A percentile compares a stretch with the other conserved stretches of the same genome.
phyloP scores from a whole-genome alignment of 2,797 vertebrate genomes.

The Sebastes miniatus region DNA sequence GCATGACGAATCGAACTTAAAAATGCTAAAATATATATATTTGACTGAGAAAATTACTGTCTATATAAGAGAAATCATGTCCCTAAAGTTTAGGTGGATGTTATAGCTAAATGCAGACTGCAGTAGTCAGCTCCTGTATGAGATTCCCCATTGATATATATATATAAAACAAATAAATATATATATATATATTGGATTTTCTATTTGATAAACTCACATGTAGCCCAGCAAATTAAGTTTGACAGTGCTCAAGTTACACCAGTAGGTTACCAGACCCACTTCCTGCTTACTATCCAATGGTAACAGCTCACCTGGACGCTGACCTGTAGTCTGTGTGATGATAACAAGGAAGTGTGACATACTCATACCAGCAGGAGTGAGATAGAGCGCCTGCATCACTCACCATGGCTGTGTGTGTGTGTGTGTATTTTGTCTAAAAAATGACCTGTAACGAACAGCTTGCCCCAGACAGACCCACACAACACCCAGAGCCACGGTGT shows the following conservation, averaged over 20 bases:
- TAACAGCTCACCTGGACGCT: slow-evolving; percentile 65
- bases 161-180: slow-evolving; percentile 6
- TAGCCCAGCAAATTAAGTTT: slow-evolving; percentile 75
- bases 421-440: slow-evolving; percentile 46
- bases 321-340: slow-evolving; percentile 54
- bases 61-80: slow-evolving; percentile 79
- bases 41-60: slow-evolving; percentile 82
- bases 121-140: slow-evolving; percentile 71
- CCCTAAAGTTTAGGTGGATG: slow-evolving; percentile 77
- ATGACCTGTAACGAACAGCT: slow-evolving; percentile 21
- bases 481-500: slow-evolving; percentile 30
- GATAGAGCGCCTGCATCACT: slow-evolving; percentile 46
- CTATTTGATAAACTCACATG: slow-evolving; percentile 65
- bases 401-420: slow-evolving; percentile 48
- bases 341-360: slow-evolving; percentile 48
- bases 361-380: slow-evolving; percentile 62
- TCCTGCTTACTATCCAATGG: slow-evolving; percentile 57
- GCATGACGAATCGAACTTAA: slow-evolving; percentile 80
- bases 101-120: slow-evolving; percentile 73
- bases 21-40: slow-evolving; percentile 78
- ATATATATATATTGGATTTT: slow-evolving; percentile 42
- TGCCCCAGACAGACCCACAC: slow-evolving; percentile 30
- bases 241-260: slow-evolving; percentile 56
- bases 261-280: slow-evolving; percentile 41
- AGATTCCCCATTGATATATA: slow-evolving; percentile 61